Evolutionary conservation across 2,888 invertebrate genomes (phyloP).

Genomic region (Chaetoderma sp.): DNA sequence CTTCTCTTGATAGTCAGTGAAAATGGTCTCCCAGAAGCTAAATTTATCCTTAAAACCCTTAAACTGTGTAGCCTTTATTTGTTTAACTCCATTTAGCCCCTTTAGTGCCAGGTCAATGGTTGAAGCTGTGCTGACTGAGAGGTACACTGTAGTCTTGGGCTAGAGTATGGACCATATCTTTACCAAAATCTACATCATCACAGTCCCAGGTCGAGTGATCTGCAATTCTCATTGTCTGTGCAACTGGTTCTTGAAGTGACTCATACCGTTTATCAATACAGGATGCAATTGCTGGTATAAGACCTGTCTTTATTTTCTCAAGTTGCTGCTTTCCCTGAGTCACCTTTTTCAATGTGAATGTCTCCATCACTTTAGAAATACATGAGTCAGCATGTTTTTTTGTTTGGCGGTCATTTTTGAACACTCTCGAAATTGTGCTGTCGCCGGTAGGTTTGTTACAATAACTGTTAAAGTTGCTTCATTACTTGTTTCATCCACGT

Average conservation of each 20-base stretch:
- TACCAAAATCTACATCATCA: background rate
- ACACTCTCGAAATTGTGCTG: background rate
- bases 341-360: background rate
- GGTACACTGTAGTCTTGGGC: background rate
- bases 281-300: background rate
- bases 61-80: background rate
- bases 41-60: background rate
- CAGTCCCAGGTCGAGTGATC: background rate
- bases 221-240: background rate
- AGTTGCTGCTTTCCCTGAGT: too few species aligned
- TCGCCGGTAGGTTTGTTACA: background rate
- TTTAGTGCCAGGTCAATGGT: background rate
- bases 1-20: background rate
- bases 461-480: background rate
- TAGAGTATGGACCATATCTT: background rate
- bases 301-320: background rate
- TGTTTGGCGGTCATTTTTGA: background rate
- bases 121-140: background rate
- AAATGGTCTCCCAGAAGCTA: background rate
- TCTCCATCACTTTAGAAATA: background rate
- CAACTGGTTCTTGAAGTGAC: background rate
- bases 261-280: background rate
- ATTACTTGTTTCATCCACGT: background rate
- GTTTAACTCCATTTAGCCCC: background rate
- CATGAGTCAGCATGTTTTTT: background rate